Evolutionary conservation across 2,888 invertebrate genomes (phyloP), one percentile per base, ranked within the genome.

Genomic region (Arrhopalites spinosus): DNA sequence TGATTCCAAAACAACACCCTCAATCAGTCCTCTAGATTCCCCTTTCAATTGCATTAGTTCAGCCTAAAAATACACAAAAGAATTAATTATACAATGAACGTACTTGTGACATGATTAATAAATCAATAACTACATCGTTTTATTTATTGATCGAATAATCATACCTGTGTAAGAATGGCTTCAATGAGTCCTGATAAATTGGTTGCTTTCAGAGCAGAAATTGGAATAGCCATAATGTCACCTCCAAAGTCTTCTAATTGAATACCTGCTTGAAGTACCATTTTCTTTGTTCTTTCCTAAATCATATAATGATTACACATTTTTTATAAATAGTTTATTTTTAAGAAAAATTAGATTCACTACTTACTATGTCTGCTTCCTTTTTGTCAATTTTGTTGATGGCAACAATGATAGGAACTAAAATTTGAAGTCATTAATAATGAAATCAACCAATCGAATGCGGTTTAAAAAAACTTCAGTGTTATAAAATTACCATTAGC

Each of bases 351-450:
- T n/a, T n/a, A n/a, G n/a, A n/a, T n/a, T n/a, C n/a, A 68, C 11
- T 36, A 17, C 90, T 88, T 89, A 95, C 95, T 86, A 96, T 90
- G 88, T 98, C 90, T 78, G 93, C 94, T 85, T 90, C 90, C 77
- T 92, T 92, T 84, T 96, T 94, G 88, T 99, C 99, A 84, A 97
- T 95, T 89, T 99, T 99, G 87, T 99, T 99, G 81, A 99, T 91
- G 47, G 98, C 99, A 82, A 99, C 96, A 84, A 99, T 90, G 47
- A 99, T 92, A 0, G 97, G 96, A 83, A 98, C 95, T 92, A 88
- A 83, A 79, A 82, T 84, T 81, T 78, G 70, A 56, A 36, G 66
- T 7, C 3, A 11, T 36, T 36, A 7, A 11, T 36, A 36, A 36
- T 36, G 11, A 36, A 3, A 27, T 61, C 20, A 15, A 61, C 36